Conservation (phyloP, 1,140 invertebrate genomes). For the Chrysomallon squamiferum region DNA sequence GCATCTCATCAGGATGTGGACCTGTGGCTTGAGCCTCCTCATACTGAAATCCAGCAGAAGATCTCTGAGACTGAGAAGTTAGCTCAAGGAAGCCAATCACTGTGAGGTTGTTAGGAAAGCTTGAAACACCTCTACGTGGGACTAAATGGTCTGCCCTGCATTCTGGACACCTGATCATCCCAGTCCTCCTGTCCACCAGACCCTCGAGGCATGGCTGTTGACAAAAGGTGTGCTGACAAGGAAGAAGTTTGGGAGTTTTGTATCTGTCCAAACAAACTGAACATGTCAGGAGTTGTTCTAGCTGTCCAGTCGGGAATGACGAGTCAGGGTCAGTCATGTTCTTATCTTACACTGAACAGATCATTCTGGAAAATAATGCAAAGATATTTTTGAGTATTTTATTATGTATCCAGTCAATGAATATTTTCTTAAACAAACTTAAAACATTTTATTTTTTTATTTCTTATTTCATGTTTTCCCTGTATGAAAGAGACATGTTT, state of each 20-base stretch:
- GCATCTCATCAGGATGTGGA: slow-evolving; percentile 5
- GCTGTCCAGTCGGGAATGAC: slow-evolving; percentile 67
- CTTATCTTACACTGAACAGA: not conserved
- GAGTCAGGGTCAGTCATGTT: slow-evolving; percentile 22
- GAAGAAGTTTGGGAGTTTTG: slow-evolving; percentile 94
- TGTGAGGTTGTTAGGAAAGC: slow-evolving; percentile 52
- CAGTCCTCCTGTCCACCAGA: slow-evolving; percentile 43
- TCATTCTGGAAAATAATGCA: no score
- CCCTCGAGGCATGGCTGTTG: slow-evolving; percentile 76
- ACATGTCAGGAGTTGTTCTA: slow-evolving; percentile 97
- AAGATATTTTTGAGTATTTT: no score
- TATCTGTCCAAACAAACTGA: slow-evolving; percentile 97
- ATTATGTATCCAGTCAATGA: no score
- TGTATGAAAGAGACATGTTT: no score
- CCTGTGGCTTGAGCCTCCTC: slow-evolving; percentile 8
- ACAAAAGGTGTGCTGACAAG: slow-evolving; percentile 99
- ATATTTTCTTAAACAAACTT: no score
- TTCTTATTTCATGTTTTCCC: no score
- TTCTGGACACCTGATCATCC: slow-evolving; percentile 96
- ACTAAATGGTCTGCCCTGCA: slow-evolving; percentile 97
- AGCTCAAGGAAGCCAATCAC: slow-evolving; percentile 54
- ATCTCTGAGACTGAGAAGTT: slow-evolving; percentile 76
- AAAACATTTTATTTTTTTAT: no score
- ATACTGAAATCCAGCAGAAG: slow-evolving; percentile 66
- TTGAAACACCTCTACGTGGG: slow-evolving; percentile 66